Percentiles rank a stretch among this genome's conserved stretches.
phyloP scores from a whole-genome alignment of 2,888 invertebrate genomes.

The Lucinisca nassula region DNA sequence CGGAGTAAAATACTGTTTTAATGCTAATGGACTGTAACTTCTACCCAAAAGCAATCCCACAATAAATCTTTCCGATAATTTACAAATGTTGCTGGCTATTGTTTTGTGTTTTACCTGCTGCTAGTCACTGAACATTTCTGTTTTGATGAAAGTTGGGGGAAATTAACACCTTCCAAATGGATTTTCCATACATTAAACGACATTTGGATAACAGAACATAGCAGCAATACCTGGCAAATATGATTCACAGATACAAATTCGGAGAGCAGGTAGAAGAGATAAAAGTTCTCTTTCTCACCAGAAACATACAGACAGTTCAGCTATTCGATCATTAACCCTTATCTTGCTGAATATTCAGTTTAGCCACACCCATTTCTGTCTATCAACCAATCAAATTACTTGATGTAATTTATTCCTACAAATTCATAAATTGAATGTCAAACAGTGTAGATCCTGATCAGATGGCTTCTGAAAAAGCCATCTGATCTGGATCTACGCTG shows the following conservation, averaged over 20 bases:
- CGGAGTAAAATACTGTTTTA: background rate
- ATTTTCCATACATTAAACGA: conserved; percentile 8
- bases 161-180: conserved; percentile 56
- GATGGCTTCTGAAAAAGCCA: too few species aligned
- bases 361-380: too few species aligned
- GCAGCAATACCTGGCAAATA: background rate
- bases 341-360: too few species aligned
- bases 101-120: conserved; percentile 40
- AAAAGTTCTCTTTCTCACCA: too few species aligned
- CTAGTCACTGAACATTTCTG: conserved; percentile 58
- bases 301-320: too few species aligned
- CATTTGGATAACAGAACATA: conserved; percentile 7
- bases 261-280: too few species aligned
- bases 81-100: conserved; percentile 13
- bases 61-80: conserved; percentile 3
- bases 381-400: too few species aligned
- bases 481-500: too few species aligned
- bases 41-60: background rate
- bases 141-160: conserved; percentile 43
- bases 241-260: background rate
- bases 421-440: too few species aligned
- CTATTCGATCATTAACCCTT: too few species aligned
- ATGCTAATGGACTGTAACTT: background rate
- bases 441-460: too few species aligned
- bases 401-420: too few species aligned